Conservation (phyloP, 2,888 invertebrate genomes). For the Aphodius granarius region DNA sequence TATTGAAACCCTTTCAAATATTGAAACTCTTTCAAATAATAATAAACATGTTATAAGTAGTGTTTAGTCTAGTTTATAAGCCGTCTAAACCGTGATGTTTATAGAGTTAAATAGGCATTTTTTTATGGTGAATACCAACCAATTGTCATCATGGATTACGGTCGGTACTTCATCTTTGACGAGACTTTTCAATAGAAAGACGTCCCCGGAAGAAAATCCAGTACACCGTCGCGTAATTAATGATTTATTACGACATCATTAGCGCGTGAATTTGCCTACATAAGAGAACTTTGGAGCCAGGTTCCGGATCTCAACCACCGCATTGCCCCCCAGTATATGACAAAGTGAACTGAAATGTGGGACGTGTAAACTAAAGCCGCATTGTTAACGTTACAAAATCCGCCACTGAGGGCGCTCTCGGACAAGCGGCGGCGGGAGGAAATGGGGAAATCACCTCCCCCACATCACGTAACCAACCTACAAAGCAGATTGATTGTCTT, state of each 20-base stretch:
- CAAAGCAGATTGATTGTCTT: neutral
- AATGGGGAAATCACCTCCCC: neutral
- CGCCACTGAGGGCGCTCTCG: neutral
- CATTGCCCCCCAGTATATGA: conserved; percentile 6
- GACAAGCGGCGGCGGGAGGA: neutral
- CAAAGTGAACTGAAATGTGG: conserved; percentile 21
- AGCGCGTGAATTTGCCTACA: conserved; percentile 10
- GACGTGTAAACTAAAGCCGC: conserved; percentile 20
- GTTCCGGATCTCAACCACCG: neutral
- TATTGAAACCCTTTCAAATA: no score
- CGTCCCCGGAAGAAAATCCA: neutral
- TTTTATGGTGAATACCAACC: no score
- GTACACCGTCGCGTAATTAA: conserved; percentile 15
- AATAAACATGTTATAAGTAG: no score
- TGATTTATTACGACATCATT: conserved; percentile 25
- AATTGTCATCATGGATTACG: no score
- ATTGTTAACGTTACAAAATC: conserved; percentile 21
- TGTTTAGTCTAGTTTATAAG: no score
- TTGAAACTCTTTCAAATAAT: no score
- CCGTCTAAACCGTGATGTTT: no score
- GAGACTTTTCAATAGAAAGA: neutral
- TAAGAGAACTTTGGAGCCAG: neutral
- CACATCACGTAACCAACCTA: neutral
- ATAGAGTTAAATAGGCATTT: no score
- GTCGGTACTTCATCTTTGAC: neutral